These are phyloP conservation scores for Hozukius guyotensis DNA, from an alignment of 2,797 vertebrate genomes.

Conservation along the genomic window DNA sequence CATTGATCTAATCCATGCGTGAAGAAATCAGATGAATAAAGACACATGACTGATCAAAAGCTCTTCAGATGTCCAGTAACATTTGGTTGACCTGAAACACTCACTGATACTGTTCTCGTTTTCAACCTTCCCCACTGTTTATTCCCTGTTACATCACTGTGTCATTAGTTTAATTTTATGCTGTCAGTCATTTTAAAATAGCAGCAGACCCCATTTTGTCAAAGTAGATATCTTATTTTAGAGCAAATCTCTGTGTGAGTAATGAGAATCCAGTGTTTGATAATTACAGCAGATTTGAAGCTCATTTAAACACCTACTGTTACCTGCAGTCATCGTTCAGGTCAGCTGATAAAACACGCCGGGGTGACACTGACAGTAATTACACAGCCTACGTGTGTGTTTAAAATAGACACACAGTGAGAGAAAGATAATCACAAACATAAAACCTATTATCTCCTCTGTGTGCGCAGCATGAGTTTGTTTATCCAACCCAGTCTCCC, in stretches of 20 bases:
- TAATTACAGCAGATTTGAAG: conserved; percentile 21
- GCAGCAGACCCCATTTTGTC: conserved; percentile 8
- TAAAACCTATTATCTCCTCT: no score
- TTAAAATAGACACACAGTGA: neutral
- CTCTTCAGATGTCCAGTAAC: neutral
- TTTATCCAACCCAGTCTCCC: neutral
- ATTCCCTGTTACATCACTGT: neutral
- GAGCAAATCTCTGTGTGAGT: conserved; percentile 7
- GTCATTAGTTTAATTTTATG: neutral
- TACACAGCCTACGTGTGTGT: neutral
- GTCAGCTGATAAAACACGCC: neutral
- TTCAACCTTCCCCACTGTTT: neutral
- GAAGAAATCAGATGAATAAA: neutral
- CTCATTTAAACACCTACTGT: conserved; percentile 18
- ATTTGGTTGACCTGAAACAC: neutral
- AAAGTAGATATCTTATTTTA: conserved; percentile 1
- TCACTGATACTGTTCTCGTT: neutral
- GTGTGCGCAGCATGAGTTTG: neutral
- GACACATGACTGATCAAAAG: neutral
- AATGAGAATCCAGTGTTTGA: neutral
- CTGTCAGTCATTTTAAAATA: conserved; percentile 29
- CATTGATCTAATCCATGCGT: neutral
- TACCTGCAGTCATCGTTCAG: neutral
- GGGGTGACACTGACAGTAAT: neutral
- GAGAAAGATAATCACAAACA: neutral